These are phyloP conservation scores for Syngnathus rostellatus DNA, from an alignment of 2,797 vertebrate species.

Conservation along the genomic window DNA sequence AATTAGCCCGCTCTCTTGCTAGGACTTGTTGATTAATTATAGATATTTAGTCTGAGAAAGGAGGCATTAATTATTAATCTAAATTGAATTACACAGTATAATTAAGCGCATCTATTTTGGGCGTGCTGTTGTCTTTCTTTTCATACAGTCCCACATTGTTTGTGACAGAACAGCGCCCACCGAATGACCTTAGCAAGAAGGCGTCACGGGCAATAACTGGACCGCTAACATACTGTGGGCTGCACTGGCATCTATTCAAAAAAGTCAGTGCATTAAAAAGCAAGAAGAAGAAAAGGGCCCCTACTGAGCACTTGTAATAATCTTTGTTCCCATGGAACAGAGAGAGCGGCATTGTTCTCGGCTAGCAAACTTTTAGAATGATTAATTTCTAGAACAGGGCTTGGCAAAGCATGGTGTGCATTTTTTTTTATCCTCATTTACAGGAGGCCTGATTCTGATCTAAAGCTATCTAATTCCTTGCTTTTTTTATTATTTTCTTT, in stretches of 20 bases:
- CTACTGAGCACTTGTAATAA: no score
- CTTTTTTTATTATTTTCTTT: not conserved
- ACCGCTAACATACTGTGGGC: not conserved
- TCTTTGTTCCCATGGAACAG: no score
- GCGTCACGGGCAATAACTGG: not conserved
- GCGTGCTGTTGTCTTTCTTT: conserved; percentile 36
- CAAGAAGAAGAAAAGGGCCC: no score
- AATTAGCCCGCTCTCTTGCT: conserved; percentile 85
- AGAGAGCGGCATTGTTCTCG: no score
- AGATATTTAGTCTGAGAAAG: conserved; percentile 99
- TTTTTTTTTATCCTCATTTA: not conserved
- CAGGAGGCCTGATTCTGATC: not conserved
- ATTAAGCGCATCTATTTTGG: conserved; percentile 78
- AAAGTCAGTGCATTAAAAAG: no score
- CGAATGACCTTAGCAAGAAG: conserved; percentile 52
- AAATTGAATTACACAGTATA: conserved; percentile 92
- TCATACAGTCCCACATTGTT: conserved; percentile 41
- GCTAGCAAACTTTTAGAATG: no score
- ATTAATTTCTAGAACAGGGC: no score
- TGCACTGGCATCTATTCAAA: no score
- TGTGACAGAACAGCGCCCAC: conserved; percentile 44
- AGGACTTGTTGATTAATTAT: conserved; percentile 99
- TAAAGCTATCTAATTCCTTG: not conserved
- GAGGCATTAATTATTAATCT: conserved; percentile 99
- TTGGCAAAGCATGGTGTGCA: no score